Conservation (phyloP, 2,888 invertebrate genomes). For the Margaritifera margaritifera region DNA sequence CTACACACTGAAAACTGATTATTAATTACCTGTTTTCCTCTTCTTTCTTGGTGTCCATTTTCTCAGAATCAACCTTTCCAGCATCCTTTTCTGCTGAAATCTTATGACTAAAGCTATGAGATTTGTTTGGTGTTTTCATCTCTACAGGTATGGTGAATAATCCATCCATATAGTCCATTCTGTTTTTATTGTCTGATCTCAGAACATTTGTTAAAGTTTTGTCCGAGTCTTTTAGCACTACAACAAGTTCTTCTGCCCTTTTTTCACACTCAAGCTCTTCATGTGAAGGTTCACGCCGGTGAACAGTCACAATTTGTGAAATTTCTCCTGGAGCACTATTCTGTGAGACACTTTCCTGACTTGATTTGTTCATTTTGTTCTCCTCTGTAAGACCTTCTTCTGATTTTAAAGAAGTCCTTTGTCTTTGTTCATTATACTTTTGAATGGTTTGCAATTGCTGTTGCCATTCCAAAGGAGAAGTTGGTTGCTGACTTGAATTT, state of each 20-base stretch:
- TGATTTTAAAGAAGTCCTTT: too few relatives aligned
- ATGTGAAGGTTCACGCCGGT: constrained; percentile 70
- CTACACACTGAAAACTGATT: too few relatives aligned
- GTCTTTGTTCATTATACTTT: too few relatives aligned
- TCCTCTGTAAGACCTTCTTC: too few relatives aligned
- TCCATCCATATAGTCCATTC: constrained; percentile 82
- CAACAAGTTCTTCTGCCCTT: constrained; percentile 75
- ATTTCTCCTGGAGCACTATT: not conserved
- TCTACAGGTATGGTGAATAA: constrained; percentile 73
- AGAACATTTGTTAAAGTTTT: constrained; percentile 60
- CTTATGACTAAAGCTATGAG: too few relatives aligned
- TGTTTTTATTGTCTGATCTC: constrained; percentile 79
- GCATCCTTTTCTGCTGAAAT: not conserved
- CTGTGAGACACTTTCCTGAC: not conserved
- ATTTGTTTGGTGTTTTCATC: constrained; percentile 3
- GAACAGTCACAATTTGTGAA: constrained; percentile 27
- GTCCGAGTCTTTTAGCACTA: constrained; percentile 58
- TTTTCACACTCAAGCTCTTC: constrained; percentile 88
- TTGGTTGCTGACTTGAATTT: too few relatives aligned
- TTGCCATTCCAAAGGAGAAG: too few relatives aligned
- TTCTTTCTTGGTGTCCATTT: too few relatives aligned
- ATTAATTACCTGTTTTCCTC: too few relatives aligned
- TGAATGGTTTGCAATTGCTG: too few relatives aligned
- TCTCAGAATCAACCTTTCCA: too few relatives aligned
- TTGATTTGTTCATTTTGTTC: not conserved